phyloP scores from a whole-genome alignment of 2,797 vertebrate species.

The Paramormyrops hopkinsi region DNA sequence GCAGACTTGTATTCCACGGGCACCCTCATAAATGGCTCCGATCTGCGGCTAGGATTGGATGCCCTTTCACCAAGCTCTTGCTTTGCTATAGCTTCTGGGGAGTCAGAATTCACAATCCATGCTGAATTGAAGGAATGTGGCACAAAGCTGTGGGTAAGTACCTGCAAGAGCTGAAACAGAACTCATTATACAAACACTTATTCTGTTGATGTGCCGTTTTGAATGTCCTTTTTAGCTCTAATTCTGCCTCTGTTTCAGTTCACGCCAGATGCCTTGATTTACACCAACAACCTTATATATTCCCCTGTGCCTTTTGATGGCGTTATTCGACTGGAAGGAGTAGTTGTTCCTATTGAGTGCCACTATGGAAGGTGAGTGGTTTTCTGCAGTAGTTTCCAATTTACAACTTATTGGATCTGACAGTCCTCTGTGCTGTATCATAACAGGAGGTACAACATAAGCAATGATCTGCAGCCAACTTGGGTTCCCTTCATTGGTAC shows the following conservation, averaged over 20 bases:
- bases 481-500: constrained; percentile 55
- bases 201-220: not conserved
- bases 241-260: not conserved
- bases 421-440: not conserved
- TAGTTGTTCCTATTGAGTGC: constrained; percentile 18
- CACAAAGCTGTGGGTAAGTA: constrained; percentile 4
- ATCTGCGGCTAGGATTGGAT: not conserved
- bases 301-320: constrained; percentile 1
- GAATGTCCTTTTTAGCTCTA: not conserved
- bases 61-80: not conserved
- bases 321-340: not conserved
- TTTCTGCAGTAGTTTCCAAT: not conserved
- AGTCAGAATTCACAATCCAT: not conserved
- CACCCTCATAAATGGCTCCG: not conserved
- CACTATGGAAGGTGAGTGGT: constrained; percentile 17
- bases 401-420: not conserved
- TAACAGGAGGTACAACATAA: constrained; percentile 55
- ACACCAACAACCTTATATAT: constrained; percentile 18
- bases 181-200: not conserved
- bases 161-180: not conserved
- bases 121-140: not conserved
- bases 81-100: not conserved
- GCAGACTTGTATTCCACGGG: constrained; percentile 9
- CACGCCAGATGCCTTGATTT: not conserved
- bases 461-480: constrained; percentile 49